These are phyloP conservation scores for Agriopis aurantiaria DNA, from an alignment of 2,888 invertebrate genomes.

Conservation along the genomic window DNA sequence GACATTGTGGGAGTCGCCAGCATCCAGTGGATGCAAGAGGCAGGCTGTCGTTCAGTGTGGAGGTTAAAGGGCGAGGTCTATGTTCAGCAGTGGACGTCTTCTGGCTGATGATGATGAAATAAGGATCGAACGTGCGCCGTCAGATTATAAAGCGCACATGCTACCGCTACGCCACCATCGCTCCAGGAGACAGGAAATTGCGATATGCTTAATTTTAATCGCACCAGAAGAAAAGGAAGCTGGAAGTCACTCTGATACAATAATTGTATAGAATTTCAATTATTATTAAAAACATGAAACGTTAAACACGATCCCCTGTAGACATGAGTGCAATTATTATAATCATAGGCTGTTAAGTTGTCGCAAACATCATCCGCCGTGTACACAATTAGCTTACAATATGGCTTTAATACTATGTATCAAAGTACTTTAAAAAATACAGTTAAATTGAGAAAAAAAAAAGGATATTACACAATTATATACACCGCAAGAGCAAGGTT, in stretches of 20 bases:
- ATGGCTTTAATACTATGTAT: neutral
- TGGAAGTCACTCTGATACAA: neutral
- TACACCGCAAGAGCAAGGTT: no score
- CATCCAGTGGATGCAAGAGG: no score
- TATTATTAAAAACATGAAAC: constrained; percentile 27
- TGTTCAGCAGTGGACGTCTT: no score
- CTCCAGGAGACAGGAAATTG: no score
- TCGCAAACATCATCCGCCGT: constrained; percentile 9
- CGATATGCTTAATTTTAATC: neutral
- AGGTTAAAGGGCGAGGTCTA: no score
- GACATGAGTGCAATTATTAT: constrained; percentile 26
- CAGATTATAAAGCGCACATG: no score
- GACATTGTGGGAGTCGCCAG: no score
- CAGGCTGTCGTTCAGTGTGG: no score
- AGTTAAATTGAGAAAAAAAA: neutral
- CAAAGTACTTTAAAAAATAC: neutral
- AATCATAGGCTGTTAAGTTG: constrained; percentile 15
- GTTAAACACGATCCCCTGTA: constrained; percentile 20
- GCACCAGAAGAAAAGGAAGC: neutral
- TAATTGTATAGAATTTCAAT: constrained; percentile 3
- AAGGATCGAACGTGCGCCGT: no score
- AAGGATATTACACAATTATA: no score
- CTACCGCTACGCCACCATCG: no score
- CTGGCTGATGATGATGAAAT: no score
- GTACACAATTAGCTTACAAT: neutral